Evolutionary conservation across 1,140 invertebrate genomes (phyloP), one percentile per base, ranked within the genome.

Genomic region (Drosophila nikananu): DNA sequence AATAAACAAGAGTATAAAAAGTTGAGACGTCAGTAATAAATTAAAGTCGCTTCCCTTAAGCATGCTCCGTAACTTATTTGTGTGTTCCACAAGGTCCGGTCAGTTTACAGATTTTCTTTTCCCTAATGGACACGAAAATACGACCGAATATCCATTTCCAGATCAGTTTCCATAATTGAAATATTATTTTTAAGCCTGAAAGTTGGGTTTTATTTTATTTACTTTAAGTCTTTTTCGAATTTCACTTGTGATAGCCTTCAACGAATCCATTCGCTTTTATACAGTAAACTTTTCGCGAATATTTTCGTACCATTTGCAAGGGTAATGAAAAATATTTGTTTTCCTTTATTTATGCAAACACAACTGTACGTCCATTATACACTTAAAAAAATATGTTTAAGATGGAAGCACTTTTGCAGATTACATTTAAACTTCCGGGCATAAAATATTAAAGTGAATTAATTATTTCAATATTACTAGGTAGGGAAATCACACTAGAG

Each of bases 1-100:
- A 57, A 57, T 57, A 57, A 57, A 57, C 54, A 57, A 39, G 54
- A 57, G 54, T 39, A 57, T 57, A 57, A 57, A 57, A 57, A 57
- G 54, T 57, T 57, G 35, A 17, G 35, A 57, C 35, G 54, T 39
- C 54, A 57, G 54, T 57, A 57, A 57, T 57, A 57, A 57, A 57
- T 57, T 57, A 21, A 57, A 57, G 54, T 57, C 35, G 54, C 35
- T 57, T 57, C 54, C 54, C 39, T 57, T 39, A 37, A 17, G 32
- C 52, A 23, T 10, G 15, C 32, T 55, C 8, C 52, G 52, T 21
- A 55, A 55, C 52, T 55, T 55, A 55, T 55, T 39, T 55, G 21
- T 55, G 52, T 37, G 35, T 39, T 25, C 19, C 32, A 37, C 52
- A 15, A 37, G 37, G 7, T 23, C 5, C 25, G 49, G 25, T 51